These are phyloP conservation scores for Brevimyrus niger DNA, from an alignment of 2,113 vertebrate species.

Conservation along the genomic window DNA sequence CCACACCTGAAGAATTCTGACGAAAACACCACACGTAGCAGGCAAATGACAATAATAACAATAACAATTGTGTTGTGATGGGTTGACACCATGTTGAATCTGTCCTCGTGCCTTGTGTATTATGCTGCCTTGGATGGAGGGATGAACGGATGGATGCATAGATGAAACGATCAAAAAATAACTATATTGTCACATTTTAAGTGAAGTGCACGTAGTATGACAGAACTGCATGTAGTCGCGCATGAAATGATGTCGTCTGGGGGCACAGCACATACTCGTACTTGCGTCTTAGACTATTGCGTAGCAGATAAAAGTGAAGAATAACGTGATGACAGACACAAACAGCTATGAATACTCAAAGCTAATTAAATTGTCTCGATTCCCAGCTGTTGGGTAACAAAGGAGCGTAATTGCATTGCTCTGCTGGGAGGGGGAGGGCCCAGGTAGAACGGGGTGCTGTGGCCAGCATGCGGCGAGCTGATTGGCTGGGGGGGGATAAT, in stretches of 20 bases:
- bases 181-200: background rate
- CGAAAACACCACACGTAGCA: background rate
- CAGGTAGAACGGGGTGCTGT: background rate
- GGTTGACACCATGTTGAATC: background rate
- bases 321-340: background rate
- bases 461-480: background rate
- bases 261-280: background rate
- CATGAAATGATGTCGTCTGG: background rate
- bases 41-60: background rate
- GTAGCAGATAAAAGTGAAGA: background rate
- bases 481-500: background rate
- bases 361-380: constrained; percentile 2
- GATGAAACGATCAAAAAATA: background rate
- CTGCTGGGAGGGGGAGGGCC: background rate
- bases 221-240: background rate
- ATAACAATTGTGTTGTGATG: background rate
- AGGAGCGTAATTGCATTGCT: background rate
- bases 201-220: background rate
- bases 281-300: background rate
- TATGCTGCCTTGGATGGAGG: background rate
- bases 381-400: constrained; percentile 7
- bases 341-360: background rate
- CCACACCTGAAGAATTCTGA: background rate
- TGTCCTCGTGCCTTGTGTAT: background rate
- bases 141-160: background rate